phyloP scores from a whole-genome alignment of 1,140 invertebrate species.

The Acromyrmex heyeri region DNA sequence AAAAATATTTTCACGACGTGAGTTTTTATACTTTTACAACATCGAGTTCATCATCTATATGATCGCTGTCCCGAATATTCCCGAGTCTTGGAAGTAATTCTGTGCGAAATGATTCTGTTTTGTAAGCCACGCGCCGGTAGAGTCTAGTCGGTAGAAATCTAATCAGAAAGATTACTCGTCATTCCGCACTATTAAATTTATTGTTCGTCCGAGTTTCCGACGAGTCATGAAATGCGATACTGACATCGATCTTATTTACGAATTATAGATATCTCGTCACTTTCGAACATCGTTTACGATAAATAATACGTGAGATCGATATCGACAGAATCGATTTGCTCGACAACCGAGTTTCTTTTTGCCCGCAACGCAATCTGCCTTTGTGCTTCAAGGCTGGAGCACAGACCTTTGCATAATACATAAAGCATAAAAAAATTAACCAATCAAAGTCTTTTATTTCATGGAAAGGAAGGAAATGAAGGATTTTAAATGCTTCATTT shows the following conservation, averaged over 20 bases:
- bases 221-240: neutral
- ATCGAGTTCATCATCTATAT: neutral
- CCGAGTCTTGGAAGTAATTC: constrained; percentile 4
- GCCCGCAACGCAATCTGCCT: neutral
- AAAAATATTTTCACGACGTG: constrained; percentile 12
- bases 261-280: neutral
- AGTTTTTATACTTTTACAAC: constrained; percentile 2
- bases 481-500: too few relatives aligned
- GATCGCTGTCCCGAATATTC: neutral
- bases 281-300: neutral
- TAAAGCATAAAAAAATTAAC: too few relatives aligned
- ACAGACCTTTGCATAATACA: too few relatives aligned
- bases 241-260: neutral
- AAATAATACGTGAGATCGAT: neutral
- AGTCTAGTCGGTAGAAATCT: neutral
- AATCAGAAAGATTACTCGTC: neutral
- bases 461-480: too few relatives aligned
- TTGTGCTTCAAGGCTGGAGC: neutral
- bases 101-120: constrained; percentile 5
- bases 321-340: neutral
- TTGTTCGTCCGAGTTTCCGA: neutral
- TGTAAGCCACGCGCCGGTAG: neutral
- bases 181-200: constrained; percentile 5
- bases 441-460: too few relatives aligned
- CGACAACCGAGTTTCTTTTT: neutral